phyloP scores from a whole-genome alignment of 2,888 invertebrate species.

The Amphipoea oculea region DNA sequence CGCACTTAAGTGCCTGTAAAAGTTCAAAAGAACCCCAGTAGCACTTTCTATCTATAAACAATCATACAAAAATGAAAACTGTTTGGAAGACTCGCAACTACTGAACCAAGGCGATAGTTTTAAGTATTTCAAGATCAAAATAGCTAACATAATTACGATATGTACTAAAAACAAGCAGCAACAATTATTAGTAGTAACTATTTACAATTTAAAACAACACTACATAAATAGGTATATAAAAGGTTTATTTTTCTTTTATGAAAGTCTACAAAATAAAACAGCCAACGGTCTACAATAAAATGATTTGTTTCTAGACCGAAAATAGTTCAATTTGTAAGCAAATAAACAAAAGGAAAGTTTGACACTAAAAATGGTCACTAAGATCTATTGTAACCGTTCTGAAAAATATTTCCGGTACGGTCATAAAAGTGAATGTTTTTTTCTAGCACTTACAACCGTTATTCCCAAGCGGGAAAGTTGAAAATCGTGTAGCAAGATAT shows the following conservation, averaged over 20 bases:
- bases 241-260: conserved; percentile 12
- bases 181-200: not conserved
- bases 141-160: not conserved
- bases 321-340: conserved; percentile 52
- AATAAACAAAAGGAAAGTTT: conserved; percentile 49
- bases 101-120: too few species aligned
- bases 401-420: conserved; percentile 52
- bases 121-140: not conserved
- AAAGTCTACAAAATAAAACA: conserved; percentile 28
- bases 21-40: not conserved
- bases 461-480: conserved; percentile 13
- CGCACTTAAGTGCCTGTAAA: not conserved
- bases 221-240: not conserved
- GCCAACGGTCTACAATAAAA: conserved; percentile 29
- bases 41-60: not conserved
- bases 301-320: conserved; percentile 28
- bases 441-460: conserved; percentile 2
- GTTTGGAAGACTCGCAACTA: not conserved
- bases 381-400: conserved; percentile 38
- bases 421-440: conserved; percentile 36
- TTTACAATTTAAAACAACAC: not conserved
- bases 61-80: not conserved
- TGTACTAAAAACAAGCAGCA: not conserved
- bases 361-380: conserved; percentile 28
- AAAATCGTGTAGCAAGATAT: conserved; percentile 23